Evolutionary conservation across 2,113 vertebrate genomes (phyloP), one percentile per base, ranked within the genome.

Genomic region (Neolamprologus brichardi): DNA sequence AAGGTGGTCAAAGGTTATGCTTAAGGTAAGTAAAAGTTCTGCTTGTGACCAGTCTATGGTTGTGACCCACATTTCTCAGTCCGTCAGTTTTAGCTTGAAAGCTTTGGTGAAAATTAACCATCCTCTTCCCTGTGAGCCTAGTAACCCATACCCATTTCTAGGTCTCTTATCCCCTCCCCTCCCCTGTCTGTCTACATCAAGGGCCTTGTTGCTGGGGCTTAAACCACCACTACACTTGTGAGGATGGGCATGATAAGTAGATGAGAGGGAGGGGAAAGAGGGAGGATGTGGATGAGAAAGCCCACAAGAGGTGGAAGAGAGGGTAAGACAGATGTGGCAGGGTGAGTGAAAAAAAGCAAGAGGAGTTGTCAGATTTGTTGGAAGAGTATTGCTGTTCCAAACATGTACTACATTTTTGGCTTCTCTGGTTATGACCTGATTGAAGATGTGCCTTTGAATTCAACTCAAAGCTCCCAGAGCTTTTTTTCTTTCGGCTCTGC

Each of bases 161-260:
- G 87, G 88, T 77, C 92, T 82, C 54, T 11, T 64, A 49, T 82
- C 20, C 54, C 23, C 28, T 83, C 49, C 67, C 72, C 37, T 49
- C 20, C 64, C 28, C 30, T 84, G 70, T 81, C 80, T 18, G 52
- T 79, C 83, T 78, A 85, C 81, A 91, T 87, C 89, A 84, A 84
- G 75, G 78, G 79, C 79, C 84, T 84, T 90, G 79, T 88, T 91
- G 82, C 89, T 53, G 58, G 81, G 85, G 90, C 78, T 90, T 91
- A 82, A 87, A 86, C 64, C 52, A 84, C 51, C 56, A 81, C 85
- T 23, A 46, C 44, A 67, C 83, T 62, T 87, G 84, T 82, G 41
- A 12, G 34, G 62, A 41, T n/a, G 54, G 52, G 77, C 54, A 81
- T 28, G 60, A 91, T 86, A 75, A 89, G 41, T 39, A 80, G 20